A percentile compares a stretch with the other conserved stretches of the same genome.
Conservation (phyloP, 2,113 vertebrate genomes). For the Alouatta palliata region DNA sequence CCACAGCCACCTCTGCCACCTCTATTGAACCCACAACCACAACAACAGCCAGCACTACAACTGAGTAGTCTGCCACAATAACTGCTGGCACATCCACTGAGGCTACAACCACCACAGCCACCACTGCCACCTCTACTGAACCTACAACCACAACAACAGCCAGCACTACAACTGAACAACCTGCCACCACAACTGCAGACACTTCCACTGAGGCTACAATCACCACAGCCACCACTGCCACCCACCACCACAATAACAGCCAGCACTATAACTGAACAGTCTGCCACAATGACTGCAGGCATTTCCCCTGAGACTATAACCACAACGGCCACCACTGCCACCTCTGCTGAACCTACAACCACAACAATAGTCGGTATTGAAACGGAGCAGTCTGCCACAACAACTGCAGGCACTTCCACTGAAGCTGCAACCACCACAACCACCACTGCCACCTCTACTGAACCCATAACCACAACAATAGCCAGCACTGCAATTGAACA, state of each 20-base stretch:
- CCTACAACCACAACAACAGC: neutral
- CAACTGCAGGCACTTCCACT: neutral
- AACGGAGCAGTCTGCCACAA: neutral
- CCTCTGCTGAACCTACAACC: neutral
- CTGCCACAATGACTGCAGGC: neutral
- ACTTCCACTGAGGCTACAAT: neutral
- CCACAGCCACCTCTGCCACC: neutral
- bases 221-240: fast-evolving
- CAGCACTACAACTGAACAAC: neutral
- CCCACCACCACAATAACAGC: neutral
- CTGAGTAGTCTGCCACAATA: neutral
- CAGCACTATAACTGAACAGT: too few species aligned
- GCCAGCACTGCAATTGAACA: neutral
- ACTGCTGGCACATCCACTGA: neutral
- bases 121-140: neutral
- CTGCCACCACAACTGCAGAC: too few species aligned
- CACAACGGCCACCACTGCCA: neutral
- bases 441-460: too few species aligned
- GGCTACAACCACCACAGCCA: neutral
- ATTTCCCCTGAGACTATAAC: neutral
- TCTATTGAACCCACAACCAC: neutral
- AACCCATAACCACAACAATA: too few species aligned
- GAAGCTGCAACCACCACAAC: neutral
- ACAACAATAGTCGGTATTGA: fast-evolving
- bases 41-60: neutral